Conservation (phyloP, 2,888 invertebrate genomes). For the Atethmia centrago region DNA sequence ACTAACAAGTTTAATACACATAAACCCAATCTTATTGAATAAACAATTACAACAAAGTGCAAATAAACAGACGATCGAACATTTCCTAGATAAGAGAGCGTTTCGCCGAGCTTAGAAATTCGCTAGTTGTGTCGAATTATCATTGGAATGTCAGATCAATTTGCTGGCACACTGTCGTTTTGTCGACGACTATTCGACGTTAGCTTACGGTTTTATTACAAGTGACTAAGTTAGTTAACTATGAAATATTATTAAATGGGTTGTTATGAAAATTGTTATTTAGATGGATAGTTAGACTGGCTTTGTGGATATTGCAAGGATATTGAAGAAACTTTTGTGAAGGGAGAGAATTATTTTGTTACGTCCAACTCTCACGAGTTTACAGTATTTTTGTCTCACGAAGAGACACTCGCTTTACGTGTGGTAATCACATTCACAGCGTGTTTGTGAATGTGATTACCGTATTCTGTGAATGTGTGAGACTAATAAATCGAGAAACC, state of each 20-base stretch:
- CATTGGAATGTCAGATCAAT: constrained; percentile 87
- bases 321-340: background rate
- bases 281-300: constrained; percentile 34
- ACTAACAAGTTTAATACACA: constrained; percentile 3
- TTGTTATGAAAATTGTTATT: constrained; percentile 66
- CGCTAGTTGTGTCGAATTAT: constrained; percentile 79
- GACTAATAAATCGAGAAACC: no score
- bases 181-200: constrained; percentile 72
- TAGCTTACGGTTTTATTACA: constrained; percentile 77
- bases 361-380: background rate
- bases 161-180: constrained; percentile 83
- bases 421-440: no score
- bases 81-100: constrained; percentile 71
- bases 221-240: constrained; percentile 70
- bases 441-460: no score
- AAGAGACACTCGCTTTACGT: no score
- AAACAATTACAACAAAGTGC: constrained; percentile 54
- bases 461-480: no score
- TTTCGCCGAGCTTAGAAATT: constrained; percentile 75
- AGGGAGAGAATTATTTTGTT: background rate
- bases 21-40: constrained; percentile 45
- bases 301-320: background rate
- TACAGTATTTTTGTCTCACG: no score
- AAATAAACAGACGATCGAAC: constrained; percentile 69
- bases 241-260: constrained; percentile 71